phyloP scores from a whole-genome alignment of 2,888 invertebrate genomes.

The Polylopha cassiicola region DNA sequence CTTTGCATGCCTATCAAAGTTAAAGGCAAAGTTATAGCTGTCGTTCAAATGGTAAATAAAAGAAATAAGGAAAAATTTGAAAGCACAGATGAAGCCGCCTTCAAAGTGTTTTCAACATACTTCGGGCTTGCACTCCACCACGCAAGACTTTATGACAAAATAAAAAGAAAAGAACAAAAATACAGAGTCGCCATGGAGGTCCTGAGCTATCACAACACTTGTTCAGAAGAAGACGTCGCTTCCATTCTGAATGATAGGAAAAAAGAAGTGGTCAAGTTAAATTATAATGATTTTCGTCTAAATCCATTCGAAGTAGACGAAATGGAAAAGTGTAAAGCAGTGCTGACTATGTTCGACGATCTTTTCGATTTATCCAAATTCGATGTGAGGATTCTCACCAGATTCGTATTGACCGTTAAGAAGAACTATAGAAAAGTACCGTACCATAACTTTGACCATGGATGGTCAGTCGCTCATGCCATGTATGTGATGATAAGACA shows the following conservation, averaged over 20 bases:
- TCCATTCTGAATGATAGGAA: conserved; percentile 37
- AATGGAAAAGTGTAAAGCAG: conserved; percentile 83
- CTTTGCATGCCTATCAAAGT: conserved; percentile 93
- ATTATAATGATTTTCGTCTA: conserved; percentile 80
- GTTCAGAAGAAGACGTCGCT: conserved; percentile 83
- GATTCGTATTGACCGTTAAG: conserved; percentile 87
- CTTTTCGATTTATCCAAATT: conserved; percentile 82
- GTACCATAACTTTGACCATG: conserved; percentile 93
- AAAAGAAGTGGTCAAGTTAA: conserved; percentile 30
- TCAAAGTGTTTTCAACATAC: conserved; percentile 90
- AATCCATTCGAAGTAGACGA: conserved; percentile 84
- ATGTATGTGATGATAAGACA: conserved; percentile 85
- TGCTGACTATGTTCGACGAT: conserved; percentile 86
- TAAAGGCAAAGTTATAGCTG: conserved; percentile 86
- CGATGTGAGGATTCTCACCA: conserved; percentile 81
- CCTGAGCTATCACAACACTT: conserved; percentile 88
- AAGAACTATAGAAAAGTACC: conserved; percentile 91
- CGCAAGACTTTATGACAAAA: conserved; percentile 90
- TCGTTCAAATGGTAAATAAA: conserved; percentile 92
- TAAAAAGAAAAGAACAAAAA: conserved; percentile 88
- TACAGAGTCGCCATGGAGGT: conserved; percentile 89
- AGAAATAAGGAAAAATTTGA: conserved; percentile 73
- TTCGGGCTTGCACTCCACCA: conserved; percentile 91
- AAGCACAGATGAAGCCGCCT: conserved; percentile 86
- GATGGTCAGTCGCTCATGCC: conserved; percentile 90